A percentile compares a stretch with the other conserved stretches of the same genome.
These are phyloP conservation scores for Leptopilina myrica DNA, from an alignment of 2,888 invertebrate species.

Conservation along the genomic window DNA sequence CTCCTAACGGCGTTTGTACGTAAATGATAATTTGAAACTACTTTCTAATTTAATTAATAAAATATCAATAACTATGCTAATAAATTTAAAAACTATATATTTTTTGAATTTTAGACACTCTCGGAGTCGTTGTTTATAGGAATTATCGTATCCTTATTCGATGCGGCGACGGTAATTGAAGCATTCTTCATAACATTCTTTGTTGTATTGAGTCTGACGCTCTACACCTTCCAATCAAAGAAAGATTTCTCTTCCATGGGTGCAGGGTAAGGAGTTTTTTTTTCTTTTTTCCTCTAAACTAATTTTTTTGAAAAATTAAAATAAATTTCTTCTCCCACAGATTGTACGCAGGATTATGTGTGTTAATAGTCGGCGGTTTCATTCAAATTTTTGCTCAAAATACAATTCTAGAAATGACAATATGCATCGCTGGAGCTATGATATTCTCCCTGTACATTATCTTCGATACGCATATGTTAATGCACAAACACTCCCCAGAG, in stretches of 20 bases:
- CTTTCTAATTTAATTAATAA: too few species aligned
- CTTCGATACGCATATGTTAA: constrained; percentile 90
- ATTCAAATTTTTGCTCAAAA: constrained; percentile 87
- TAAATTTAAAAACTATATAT: constrained; percentile 61
- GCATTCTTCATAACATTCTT: constrained; percentile 87
- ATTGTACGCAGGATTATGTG: constrained; percentile 82
- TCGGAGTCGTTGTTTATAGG: constrained; percentile 89
- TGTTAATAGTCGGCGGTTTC: constrained; percentile 85
- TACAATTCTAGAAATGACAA: constrained; percentile 82
- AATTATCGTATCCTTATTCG: constrained; percentile 87
- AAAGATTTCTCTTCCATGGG: constrained; percentile 88
- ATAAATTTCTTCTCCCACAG: constrained; percentile 75
- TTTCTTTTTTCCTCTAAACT: constrained; percentile 25
- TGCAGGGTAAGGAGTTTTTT: constrained; percentile 81
- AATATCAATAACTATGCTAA: too few species aligned
- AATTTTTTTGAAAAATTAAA: constrained; percentile 39
- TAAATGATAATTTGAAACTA: constrained; percentile 60
- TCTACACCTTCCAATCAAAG: constrained; percentile 92
- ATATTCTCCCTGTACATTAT: constrained; percentile 90
- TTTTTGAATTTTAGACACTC: constrained; percentile 80
- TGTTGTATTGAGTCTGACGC: constrained; percentile 85
- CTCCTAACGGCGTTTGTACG: constrained; percentile 89
- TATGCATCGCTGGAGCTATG: constrained; percentile 85
- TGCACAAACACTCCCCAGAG: constrained; percentile 88
- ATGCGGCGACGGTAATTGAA: constrained; percentile 86